Percentiles rank a stretch among this genome's conserved stretches.
Evolutionary conservation across 1,140 invertebrate species (phyloP).

Genomic region (Anastrepha obliqua): DNA sequence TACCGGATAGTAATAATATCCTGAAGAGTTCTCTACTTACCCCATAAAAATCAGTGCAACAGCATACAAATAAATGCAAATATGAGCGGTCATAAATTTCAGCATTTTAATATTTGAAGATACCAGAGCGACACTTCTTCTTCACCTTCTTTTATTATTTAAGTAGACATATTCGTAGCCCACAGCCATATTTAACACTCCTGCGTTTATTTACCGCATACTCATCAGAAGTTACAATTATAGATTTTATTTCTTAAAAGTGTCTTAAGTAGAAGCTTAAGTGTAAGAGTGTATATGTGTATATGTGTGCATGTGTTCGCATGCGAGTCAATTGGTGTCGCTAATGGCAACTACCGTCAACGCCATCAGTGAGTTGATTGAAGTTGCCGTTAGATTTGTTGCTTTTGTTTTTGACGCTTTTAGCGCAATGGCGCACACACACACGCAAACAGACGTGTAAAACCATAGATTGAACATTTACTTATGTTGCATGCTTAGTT

Average conservation of each 20-base stretch:
- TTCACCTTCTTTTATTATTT: too few relatives aligned
- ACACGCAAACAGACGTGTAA: neutral
- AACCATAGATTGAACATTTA: neutral
- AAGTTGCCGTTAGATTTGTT: neutral
- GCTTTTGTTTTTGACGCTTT: conserved; percentile 21
- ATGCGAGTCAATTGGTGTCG: neutral
- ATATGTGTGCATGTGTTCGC: neutral
- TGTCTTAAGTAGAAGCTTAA: neutral
- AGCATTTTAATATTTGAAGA: too few relatives aligned
- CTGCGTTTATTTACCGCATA: neutral
- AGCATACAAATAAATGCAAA: too few relatives aligned
- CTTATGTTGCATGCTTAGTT: neutral
- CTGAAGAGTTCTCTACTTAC: too few relatives aligned
- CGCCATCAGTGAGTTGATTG: neutral
- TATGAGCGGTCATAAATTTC: too few relatives aligned
- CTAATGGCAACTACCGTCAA: conserved; percentile 12
- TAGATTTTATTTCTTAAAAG: neutral
- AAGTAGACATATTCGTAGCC: too few relatives aligned
- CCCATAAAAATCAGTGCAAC: too few relatives aligned
- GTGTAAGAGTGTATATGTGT: neutral
- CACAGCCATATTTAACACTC: too few relatives aligned
- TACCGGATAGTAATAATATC: too few relatives aligned
- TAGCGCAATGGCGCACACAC: neutral
- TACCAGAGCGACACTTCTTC: too few relatives aligned
- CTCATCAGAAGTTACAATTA: neutral